These are phyloP conservation scores for Montipora capitata DNA, from an alignment of 92 coral and sea anemone species.

Conservation along the genomic window DNA sequence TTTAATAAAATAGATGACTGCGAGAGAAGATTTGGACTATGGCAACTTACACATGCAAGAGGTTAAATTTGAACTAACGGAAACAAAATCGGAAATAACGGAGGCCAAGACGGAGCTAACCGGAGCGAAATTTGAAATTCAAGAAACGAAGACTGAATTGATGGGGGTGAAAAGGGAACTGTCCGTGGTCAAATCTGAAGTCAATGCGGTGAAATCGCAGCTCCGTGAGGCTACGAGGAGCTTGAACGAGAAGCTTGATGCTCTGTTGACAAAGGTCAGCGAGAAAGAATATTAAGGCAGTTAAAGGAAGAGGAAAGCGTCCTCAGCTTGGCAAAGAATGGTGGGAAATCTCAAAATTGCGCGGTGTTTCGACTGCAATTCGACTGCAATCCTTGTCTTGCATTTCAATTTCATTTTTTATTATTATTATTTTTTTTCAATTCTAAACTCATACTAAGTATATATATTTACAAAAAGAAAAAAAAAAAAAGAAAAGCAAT, in stretches of 20 bases:
- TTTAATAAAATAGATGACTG: neutral
- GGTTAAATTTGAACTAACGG: neutral
- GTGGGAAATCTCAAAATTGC: no score
- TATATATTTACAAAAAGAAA: no score
- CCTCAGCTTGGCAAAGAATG: neutral
- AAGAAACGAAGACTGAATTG: neutral
- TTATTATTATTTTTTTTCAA: no score
- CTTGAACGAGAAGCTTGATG: neutral
- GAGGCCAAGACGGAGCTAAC: neutral
- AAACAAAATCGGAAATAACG: neutral
- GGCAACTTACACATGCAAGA: neutral
- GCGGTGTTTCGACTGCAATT: no score
- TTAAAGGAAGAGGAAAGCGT: neutral
- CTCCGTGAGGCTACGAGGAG: neutral
- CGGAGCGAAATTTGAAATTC: neutral
- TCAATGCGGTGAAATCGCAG: neutral
- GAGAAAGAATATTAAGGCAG: neutral
- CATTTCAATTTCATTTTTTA: no score
- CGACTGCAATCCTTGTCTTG: no score
- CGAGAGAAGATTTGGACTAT: neutral
- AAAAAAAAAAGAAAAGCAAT: no score
- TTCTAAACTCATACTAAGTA: no score
- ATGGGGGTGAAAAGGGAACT: neutral
- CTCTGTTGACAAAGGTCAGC: neutral
- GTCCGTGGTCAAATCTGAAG: neutral